These are phyloP conservation scores for Congeria kusceri DNA, from an alignment of 2,888 invertebrate species.

Conservation along the genomic window DNA sequence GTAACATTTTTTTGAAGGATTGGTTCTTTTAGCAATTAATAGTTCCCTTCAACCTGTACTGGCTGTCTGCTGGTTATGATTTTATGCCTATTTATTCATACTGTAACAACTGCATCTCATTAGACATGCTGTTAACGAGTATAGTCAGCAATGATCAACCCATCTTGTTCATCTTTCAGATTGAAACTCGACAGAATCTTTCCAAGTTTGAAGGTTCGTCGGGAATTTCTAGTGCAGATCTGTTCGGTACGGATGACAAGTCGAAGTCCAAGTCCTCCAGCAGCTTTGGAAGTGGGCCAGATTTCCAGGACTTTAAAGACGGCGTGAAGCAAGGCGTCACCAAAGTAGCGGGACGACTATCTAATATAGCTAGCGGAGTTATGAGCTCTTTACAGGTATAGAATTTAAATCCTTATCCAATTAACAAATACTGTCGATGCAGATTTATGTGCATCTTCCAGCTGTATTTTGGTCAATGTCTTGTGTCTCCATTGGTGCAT, in stretches of 20 bases:
- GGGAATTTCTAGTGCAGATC: slow-evolving; percentile 98
- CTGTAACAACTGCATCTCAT: no score
- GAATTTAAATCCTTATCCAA: not conserved
- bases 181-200: slow-evolving; percentile 86
- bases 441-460: no score
- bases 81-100: no score
- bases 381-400: slow-evolving; percentile 95
- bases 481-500: no score
- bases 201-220: slow-evolving; percentile 96
- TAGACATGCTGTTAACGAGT: no score
- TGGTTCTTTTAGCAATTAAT: no score
- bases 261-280: slow-evolving; percentile 38
- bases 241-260: slow-evolving; percentile 89
- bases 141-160: no score
- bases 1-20: no score
- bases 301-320: slow-evolving; percentile 98
- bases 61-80: no score
- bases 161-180: slow-evolving; percentile 74
- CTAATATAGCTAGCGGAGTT: slow-evolving; percentile 96
- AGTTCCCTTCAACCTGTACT: no score
- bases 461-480: no score
- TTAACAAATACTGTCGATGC: no score
- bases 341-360: slow-evolving; percentile 98
- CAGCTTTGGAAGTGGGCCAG: slow-evolving; percentile 86
- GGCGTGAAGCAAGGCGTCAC: slow-evolving; percentile 98